These are phyloP conservation scores for Sternarchorhynchus goeldii DNA, from an alignment of 2,797 vertebrate species.

Conservation along the genomic window DNA sequence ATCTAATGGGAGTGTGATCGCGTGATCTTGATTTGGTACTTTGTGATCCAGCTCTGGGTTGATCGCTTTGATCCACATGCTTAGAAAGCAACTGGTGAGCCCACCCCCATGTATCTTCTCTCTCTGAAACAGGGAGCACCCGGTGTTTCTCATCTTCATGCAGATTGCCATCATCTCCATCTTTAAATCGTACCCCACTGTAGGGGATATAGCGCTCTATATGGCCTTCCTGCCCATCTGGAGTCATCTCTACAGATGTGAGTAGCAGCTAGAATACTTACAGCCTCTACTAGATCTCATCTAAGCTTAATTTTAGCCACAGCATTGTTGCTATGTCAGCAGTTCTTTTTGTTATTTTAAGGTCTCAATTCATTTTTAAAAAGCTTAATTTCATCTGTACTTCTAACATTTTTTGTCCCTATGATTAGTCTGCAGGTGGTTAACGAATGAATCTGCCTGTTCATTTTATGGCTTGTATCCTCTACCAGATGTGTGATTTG, in stretches of 20 bases:
- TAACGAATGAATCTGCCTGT: too few species aligned
- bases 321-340: too few species aligned
- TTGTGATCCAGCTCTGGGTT: too few species aligned
- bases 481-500: too few species aligned
- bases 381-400: too few species aligned
- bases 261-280: conserved; percentile 61
- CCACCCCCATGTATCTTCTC: background rate
- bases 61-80: background rate
- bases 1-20: too few species aligned
- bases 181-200: conserved; percentile 97
- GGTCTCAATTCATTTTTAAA: too few species aligned
- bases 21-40: background rate
- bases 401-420: too few species aligned
- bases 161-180: conserved; percentile 94
- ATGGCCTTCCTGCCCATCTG: conserved; percentile 95
- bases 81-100: too few species aligned
- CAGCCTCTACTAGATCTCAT: background rate
- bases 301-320: background rate
- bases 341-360: too few species aligned
- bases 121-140: conserved; percentile 84
- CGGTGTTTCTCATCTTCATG: conserved; percentile 95
- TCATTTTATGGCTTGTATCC: too few species aligned
- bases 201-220: conserved; percentile 93
- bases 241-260: conserved; percentile 95
- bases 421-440: too few species aligned